Conservation (phyloP, 2,797 vertebrate species). For the Pseudomugil gertrudae region DNA sequence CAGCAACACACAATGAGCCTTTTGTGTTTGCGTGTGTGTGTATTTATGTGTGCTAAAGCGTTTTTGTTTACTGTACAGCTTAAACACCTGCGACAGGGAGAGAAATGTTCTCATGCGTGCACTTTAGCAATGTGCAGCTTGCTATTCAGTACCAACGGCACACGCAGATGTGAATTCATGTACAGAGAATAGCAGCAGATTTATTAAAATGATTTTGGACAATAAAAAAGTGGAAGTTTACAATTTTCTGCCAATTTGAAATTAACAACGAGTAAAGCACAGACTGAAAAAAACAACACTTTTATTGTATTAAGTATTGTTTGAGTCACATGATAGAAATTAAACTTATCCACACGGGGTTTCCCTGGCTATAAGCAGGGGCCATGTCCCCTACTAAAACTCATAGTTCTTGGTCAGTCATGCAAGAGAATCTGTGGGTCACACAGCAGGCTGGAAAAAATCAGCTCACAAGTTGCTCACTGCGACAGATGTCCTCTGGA, state of each 20-base stretch:
- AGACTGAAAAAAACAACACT: not conserved
- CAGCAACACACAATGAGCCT: constrained; percentile 74
- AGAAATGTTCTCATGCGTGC: constrained; percentile 56
- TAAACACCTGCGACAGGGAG: constrained; percentile 72
- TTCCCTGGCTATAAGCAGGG: constrained; percentile 48
- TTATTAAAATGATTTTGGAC: constrained; percentile 27
- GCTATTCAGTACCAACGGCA: constrained; percentile 42
- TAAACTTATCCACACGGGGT: constrained; percentile 46
- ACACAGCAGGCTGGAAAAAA: constrained; percentile 68
- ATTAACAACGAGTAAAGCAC: not conserved
- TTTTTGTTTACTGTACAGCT: constrained; percentile 73
- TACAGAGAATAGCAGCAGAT: constrained; percentile 22
- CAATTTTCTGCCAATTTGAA: not conserved
- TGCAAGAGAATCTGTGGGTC: constrained; percentile 77
- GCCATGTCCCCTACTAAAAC: constrained; percentile 48
- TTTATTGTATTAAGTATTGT: constrained; percentile 2
- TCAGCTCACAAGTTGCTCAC: constrained; percentile 73
- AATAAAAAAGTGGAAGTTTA: constrained; percentile 1
- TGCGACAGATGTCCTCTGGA: constrained; percentile 79
- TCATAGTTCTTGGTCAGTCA: constrained; percentile 76
- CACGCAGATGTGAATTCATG: constrained; percentile 30
- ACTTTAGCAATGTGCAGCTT: constrained; percentile 32
- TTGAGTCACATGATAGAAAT: constrained; percentile 6
- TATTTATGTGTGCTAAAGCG: constrained; percentile 44
- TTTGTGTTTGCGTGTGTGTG: constrained; percentile 65